phyloP scores from a whole-genome alignment of 2,888 invertebrate genomes.

The Autographa gamma region DNA sequence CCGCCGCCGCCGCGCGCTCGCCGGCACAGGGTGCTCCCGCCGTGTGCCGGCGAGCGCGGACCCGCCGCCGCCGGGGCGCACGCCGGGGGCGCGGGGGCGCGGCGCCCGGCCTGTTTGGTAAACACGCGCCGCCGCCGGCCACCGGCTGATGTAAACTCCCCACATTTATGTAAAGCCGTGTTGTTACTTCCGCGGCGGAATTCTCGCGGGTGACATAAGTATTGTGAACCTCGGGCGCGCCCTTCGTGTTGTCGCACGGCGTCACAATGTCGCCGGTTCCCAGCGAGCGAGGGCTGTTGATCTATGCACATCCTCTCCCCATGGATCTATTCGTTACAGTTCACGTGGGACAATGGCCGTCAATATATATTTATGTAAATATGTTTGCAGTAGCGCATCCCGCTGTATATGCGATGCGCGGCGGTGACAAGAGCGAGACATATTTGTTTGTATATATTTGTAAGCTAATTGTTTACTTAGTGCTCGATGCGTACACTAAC shows the following conservation, averaged over 20 bases:
- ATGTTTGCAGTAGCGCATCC: slow-evolving; percentile 20
- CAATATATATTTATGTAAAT: not conserved
- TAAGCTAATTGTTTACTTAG: slow-evolving; percentile 38
- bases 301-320: not conserved
- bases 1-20: slow-evolving; percentile 57
- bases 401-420: slow-evolving; percentile 27
- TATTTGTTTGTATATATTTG: slow-evolving; percentile 60
- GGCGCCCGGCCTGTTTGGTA: slow-evolving; percentile 32
- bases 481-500: slow-evolving; percentile 54
- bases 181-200: slow-evolving; percentile 22
- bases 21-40: slow-evolving; percentile 52
- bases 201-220: not conserved
- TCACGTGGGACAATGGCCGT: not conserved
- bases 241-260: slow-evolving; percentile 5
- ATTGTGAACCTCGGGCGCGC: slow-evolving; percentile 4
- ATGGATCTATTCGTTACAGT: not conserved
- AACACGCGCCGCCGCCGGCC: slow-evolving; percentile 28
- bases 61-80: not conserved
- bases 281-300: not conserved
- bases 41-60: slow-evolving; percentile 58
- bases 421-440: slow-evolving; percentile 35
- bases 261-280: not conserved
- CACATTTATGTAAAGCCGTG: slow-evolving; percentile 23
- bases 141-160: slow-evolving; percentile 13
- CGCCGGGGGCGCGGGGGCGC: not conserved